Conservation (phyloP, 2,888 invertebrate genomes). For the Dryobotodes eremita region DNA sequence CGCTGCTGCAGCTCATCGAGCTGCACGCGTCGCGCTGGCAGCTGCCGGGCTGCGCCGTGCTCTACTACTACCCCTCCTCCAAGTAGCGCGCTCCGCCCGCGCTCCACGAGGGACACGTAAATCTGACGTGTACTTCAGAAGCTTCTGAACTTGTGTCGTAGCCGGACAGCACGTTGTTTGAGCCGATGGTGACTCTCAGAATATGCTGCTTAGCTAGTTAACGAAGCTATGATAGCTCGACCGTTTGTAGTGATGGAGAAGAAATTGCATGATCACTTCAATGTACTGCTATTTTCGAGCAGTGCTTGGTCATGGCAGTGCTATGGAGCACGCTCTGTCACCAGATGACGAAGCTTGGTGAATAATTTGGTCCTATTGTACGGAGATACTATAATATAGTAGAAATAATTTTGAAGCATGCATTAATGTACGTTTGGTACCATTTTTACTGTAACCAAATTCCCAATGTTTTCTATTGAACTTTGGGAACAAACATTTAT, state of each 20-base stretch:
- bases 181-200: neutral
- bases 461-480: constrained; percentile 46
- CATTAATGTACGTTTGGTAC: constrained; percentile 16
- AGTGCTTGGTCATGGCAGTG: constrained; percentile 5
- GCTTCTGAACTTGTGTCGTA: neutral
- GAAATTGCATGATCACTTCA: neutral
- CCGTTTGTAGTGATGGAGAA: constrained; percentile 8
- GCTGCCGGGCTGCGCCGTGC: constrained; percentile 96
- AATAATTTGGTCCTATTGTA: constrained; percentile 34
- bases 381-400: constrained; percentile 15
- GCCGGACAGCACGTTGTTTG: neutral
- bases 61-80: constrained; percentile 95
- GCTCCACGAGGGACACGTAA: neutral
- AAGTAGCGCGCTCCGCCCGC: constrained; percentile 76
- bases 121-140: neutral
- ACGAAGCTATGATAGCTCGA: constrained; percentile 5
- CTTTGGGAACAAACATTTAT: constrained; percentile 20
- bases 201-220: constrained; percentile 12
- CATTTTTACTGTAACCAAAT: constrained; percentile 35
- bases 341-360: neutral
- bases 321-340: constrained; percentile 1
- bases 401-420: constrained; percentile 12
- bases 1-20: constrained; percentile 96
- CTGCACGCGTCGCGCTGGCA: constrained; percentile 97
- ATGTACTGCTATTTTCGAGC: neutral